phyloP scores from a whole-genome alignment of 2,113 vertebrate species.

The Melanocharis versteri region DNA sequence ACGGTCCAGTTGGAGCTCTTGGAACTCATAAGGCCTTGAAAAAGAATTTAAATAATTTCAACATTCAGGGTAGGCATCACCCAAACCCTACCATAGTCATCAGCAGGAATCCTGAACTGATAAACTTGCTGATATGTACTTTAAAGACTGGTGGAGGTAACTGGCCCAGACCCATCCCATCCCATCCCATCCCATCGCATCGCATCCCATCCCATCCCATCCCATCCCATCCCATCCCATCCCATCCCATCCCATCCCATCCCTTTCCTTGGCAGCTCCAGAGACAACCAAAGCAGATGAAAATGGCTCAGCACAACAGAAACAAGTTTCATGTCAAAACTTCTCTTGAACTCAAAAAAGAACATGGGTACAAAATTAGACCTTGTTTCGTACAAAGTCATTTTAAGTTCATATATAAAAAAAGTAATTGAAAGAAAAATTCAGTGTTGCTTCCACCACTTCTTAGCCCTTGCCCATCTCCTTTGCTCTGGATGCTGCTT shows the following conservation, averaged over 20 bases:
- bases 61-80: background rate
- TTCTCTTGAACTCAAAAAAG: background rate
- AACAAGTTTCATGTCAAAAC: background rate
- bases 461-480: background rate
- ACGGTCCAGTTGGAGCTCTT: background rate
- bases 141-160: background rate
- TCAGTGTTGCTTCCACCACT: background rate
- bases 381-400: background rate
- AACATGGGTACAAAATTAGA: background rate
- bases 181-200: background rate
- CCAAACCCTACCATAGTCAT: background rate
- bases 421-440: background rate
- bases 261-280: background rate
- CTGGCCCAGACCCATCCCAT: background rate
- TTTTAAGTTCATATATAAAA: background rate
- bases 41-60: background rate
- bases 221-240: too few relatives aligned
- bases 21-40: background rate
- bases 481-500: background rate
- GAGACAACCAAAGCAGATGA: background rate
- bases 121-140: background rate
- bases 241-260: background rate
- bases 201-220: background rate
- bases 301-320: background rate
- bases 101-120: background rate